Conservation (phyloP, 2,113 vertebrate genomes). For the Rhinoptilus africanus region DNA sequence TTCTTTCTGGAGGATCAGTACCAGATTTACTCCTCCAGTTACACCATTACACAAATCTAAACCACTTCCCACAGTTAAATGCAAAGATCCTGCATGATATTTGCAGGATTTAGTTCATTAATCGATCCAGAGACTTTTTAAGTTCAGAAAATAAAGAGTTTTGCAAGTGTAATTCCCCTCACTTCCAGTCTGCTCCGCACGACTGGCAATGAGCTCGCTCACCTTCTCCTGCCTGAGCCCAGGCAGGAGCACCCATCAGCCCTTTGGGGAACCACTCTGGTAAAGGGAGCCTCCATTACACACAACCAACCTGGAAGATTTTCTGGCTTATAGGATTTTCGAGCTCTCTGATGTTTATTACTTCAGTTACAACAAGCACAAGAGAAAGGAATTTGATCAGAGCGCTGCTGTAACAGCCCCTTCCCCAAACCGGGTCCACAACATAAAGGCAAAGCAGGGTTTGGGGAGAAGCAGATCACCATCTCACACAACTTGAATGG, state of each 20-base stretch:
- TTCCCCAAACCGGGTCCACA: neutral
- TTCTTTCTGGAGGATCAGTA: neutral
- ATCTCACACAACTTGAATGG: neutral
- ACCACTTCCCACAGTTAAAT: neutral
- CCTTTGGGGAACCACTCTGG: neutral
- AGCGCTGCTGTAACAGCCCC: neutral
- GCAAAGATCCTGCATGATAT: neutral
- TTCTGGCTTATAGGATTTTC: neutral
- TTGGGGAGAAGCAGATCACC: neutral
- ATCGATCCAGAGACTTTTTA: neutral
- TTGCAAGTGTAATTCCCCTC: neutral
- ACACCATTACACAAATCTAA: neutral
- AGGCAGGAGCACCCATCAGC: neutral
- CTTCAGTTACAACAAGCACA: neutral
- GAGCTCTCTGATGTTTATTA: neutral
- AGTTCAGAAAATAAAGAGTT: neutral
- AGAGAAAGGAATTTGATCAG: neutral
- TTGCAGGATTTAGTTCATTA: neutral
- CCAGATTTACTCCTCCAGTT: neutral
- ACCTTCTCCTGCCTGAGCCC: neutral
- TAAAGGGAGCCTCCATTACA: neutral
- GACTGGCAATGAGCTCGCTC: neutral
- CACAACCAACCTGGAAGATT: neutral
- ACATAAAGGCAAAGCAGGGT: neutral
- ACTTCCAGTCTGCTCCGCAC: neutral